Evolutionary conservation across 2,888 invertebrate genomes (phyloP), one percentile per base, ranked within the genome.

Genomic region (Apamea epomidion): DNA sequence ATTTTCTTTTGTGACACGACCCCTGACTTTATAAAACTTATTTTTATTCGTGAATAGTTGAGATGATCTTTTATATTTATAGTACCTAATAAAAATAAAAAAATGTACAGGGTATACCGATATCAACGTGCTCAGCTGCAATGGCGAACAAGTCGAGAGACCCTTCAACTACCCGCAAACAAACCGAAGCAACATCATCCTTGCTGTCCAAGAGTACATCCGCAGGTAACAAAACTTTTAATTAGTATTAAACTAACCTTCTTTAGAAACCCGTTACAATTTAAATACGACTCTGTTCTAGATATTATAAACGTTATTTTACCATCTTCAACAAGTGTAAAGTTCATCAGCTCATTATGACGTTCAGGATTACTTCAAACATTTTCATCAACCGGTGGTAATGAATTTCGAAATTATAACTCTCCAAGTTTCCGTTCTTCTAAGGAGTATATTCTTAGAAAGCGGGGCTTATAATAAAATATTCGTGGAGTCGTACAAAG

Each of bases 51-150:
- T 37, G n/a, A 51, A 72, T 70, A 84, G 45, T 51, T 72, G 37
- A 60, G 16, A 6, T 74, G 51, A 78, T 25, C 29, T 75, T 76
- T 74, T 14, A n/a, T 54, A 80, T 76, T 48, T 60, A 58, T 65
- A 45, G 42, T 42, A 37, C 45, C 10, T 76, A 54, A 58, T 25
- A 37, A 48, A 14, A 45, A 25, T 75, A 32, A n/a, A 74, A 60
- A 68, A 72, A 78, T 84, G 68, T 75, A 37, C 77, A 97, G 98
- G 89, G 96, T 98, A 79, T 98, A 98, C 93, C 96, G 97, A 90
- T 98, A 98, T 93, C 97, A 98, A 91, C 97, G 98, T 76, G 98
- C 98, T 85, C 98, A 98, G 92, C 95, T 97, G 70, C 97, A 97
- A 71, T 98, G 98, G 95, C 97, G 97, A 86, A 98, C 98, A 90